These are phyloP conservation scores for Zosterops borbonicus DNA, from an alignment of 2,113 vertebrate genomes.

Conservation along the genomic window DNA sequence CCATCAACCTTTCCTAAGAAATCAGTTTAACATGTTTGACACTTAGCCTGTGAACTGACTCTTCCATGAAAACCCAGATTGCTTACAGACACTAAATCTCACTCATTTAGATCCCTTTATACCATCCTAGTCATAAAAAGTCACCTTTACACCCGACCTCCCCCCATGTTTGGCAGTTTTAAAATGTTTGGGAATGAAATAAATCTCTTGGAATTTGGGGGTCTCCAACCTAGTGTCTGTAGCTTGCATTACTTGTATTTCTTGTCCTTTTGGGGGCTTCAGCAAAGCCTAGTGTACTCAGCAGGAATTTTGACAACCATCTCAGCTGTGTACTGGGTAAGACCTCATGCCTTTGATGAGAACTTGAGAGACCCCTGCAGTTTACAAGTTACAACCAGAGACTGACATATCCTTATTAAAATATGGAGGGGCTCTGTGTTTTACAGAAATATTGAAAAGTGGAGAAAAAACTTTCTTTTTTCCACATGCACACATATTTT, in stretches of 20 bases:
- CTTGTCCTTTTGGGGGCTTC: neutral
- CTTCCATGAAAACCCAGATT: neutral
- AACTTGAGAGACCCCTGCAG: neutral
- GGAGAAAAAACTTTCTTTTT: neutral
- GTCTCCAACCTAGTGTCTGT: neutral
- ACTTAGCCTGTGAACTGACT: neutral
- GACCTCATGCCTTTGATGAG: neutral
- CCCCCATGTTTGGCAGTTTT: neutral
- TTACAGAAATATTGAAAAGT: neutral
- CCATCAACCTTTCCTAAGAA: neutral
- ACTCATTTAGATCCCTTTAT: neutral
- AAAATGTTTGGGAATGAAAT: neutral
- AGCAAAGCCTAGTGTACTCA: neutral
- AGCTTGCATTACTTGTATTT: neutral
- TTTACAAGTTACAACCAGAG: neutral
- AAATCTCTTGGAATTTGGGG: neutral
- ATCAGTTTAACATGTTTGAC: neutral
- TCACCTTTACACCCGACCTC: neutral
- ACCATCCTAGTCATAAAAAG: neutral
- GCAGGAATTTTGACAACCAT: neutral
- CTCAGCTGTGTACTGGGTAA: neutral
- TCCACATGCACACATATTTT: neutral
- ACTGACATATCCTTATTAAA: neutral
- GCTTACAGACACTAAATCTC: neutral
- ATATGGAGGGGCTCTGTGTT: neutral